Evolutionary conservation across 2,113 vertebrate genomes (phyloP), one percentile per base, ranked within the genome.

Genomic region (Pleuronectes platessa): DNA sequence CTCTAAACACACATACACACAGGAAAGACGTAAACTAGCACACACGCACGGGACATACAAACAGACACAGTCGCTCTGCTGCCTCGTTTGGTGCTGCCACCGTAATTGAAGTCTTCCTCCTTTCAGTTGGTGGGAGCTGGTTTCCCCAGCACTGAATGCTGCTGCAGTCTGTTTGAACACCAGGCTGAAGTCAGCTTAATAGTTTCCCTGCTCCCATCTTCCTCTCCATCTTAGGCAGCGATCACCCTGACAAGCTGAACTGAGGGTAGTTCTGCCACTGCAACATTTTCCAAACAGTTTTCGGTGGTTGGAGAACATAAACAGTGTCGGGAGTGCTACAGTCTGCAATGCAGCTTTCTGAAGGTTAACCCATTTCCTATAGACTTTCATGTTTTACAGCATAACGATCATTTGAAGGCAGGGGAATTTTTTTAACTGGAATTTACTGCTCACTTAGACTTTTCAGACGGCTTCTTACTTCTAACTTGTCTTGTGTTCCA

Each of bases 91-190:
- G 35, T 62, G 26, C 62, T 63, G 12, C 51, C 9, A 17, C 23
- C 0, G 1, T 73, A 73, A 78, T 54, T 71, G 45, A 78, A 83
- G 20, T 49, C 23, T 23, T 35, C 23, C 51, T 67, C 61, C 51
- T 64, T 71, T n/a, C 61, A 68, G 27, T 47, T 55, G 17, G 17
- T 55, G 24, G 51, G 24, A 76, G 71, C 71, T 71, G 65, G 13
- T 55, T 74, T 80, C 12, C 61, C 20, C 49, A 51, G 24, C n/a
- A 21, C 37, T 23, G 15, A 76, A 49, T 64, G 64, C 42, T 74
- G 76, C 68, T 78, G 61, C 62, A 81, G 62, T 83, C 74, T 76
- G 69, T 81, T 64, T 87, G 71, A 82, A 72, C 58, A 60, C 31
- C 12, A 5, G 5, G 49, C 35, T 56, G 61, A 68, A 79, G 37